These are phyloP conservation scores for Sinhomidia bicolor DNA, from an alignment of 2,888 invertebrate species.

Conservation along the genomic window DNA sequence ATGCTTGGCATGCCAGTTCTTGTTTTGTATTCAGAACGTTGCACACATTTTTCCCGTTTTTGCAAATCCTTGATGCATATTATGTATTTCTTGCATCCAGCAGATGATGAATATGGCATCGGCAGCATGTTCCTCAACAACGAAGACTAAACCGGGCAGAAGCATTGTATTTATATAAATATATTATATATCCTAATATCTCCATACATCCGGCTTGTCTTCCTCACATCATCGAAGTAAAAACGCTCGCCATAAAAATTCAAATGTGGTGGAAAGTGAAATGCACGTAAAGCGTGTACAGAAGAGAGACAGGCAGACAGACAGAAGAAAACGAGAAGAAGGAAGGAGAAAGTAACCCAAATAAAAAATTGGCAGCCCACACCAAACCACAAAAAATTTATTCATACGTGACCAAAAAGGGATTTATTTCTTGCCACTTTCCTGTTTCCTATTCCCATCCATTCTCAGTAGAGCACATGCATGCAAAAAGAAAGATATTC, in stretches of 20 bases:
- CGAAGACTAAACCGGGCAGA: background rate
- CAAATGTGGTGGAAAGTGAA: background rate
- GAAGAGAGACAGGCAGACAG: background rate
- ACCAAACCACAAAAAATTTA: slow-evolving; percentile 9
- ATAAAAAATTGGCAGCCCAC: background rate
- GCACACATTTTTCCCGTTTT: background rate
- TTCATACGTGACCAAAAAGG: slow-evolving; percentile 29
- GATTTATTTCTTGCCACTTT: slow-evolving; percentile 43
- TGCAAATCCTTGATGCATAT: slow-evolving; percentile 23
- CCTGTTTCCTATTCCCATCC: slow-evolving; percentile 27
- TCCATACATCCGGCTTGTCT: background rate
- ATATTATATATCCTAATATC: background rate
- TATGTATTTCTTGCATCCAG: slow-evolving; percentile 29
- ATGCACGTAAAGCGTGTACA: background rate
- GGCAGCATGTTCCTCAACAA: background rate
- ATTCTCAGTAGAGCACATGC: background rate
- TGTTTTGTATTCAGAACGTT: background rate
- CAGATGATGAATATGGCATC: background rate
- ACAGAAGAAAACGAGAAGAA: background rate
- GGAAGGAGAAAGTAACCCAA: slow-evolving; percentile 23
- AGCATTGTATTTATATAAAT: background rate
- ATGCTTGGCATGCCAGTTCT: background rate
- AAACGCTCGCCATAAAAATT: background rate
- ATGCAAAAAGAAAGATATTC: too few relatives aligned
- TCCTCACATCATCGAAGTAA: background rate